Evolutionary conservation across 2,797 vertebrate genomes (phyloP), one percentile per base, ranked within the genome.

Genomic region (Thalassophryne amazonica): DNA sequence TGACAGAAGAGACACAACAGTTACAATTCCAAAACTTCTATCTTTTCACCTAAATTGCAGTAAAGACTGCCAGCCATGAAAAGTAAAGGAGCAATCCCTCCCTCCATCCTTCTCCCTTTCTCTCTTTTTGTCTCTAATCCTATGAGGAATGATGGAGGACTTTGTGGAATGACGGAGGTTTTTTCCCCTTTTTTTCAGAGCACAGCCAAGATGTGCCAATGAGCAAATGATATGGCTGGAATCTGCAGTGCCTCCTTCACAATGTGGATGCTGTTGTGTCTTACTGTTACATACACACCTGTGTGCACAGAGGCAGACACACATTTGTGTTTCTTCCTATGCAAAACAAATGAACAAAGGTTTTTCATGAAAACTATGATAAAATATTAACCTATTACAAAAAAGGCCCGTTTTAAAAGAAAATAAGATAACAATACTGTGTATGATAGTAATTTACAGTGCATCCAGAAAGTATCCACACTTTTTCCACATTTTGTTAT

Each of bases 141-240:
- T 49, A 67, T 76, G 61, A 78, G 81, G 80, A 83, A 86, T 84
- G 77, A 76, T 63, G 62, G 66, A 79, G 62, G 76, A 69, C 69
- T 87, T 65, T 83, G 80, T 68, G 61, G 81, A 89, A 88, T 60
- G 82, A n/a, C n/a, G n/a, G 85, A 78, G 83, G 74, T 90, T 88
- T 89, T 89, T 69, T 85, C 86, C 88, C 78, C 58, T 88, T 89
- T 89, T 69, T 85, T 86, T 88, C 78, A 58, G 65, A 73, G 86
- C 90, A 84, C 80, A 75, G 90, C 89, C 85, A 92, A 91, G 90
- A 86, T 89, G 89, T 90, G 89, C 90, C 87, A 89, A 83, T 68
- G 48, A 71, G 86, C 81, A 92, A 85, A 81, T 83, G 89, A 93
- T 89, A 90, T 15, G 75, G 84, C 73, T 90, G 90, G 89, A 92